Conservation (phyloP, 1,140 invertebrate genomes). For the Bombus fervidus region DNA sequence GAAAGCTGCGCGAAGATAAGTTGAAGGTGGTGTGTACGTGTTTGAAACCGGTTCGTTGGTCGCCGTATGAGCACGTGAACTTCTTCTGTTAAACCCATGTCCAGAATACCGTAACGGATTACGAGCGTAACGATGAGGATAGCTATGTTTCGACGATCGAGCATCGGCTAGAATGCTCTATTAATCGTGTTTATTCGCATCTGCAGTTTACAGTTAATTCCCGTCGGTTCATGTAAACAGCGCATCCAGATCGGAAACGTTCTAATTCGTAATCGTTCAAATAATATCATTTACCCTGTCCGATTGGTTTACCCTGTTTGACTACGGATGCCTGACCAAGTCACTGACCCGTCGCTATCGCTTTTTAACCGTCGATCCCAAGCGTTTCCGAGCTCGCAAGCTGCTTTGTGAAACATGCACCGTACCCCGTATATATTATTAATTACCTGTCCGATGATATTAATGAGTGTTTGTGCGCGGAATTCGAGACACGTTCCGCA, state of each 20-base stretch:
- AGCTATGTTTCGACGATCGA: background rate
- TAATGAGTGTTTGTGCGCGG: conserved; percentile 8
- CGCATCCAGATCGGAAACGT: background rate
- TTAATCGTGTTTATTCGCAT: conserved; percentile 45
- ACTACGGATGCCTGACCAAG: background rate
- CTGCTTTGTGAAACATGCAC: background rate
- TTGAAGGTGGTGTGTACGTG: conserved; percentile 34
- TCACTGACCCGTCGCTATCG: background rate
- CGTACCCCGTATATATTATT: background rate
- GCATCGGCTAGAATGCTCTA: conserved; percentile 7
- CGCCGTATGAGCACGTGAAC: background rate
- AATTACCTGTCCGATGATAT: conserved; percentile 23
- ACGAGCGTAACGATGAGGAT: background rate
- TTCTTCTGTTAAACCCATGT: background rate
- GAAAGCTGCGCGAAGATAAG: background rate
- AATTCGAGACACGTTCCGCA: background rate
- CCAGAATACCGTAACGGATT: conserved; percentile 9
- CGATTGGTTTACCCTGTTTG: background rate
- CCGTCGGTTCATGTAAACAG: conserved; percentile 3
- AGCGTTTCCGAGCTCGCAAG: background rate
- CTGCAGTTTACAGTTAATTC: conserved; percentile 28
- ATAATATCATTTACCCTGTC: conserved; percentile 31
- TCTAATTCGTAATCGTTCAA: conserved; percentile 28
- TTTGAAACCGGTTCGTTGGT: background rate
- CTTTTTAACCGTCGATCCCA: conserved; percentile 2